Evolutionary conservation across 2,888 invertebrate species (phyloP), one percentile per base, ranked within the genome.

Genomic region (Meiosimyza decipiens): DNA sequence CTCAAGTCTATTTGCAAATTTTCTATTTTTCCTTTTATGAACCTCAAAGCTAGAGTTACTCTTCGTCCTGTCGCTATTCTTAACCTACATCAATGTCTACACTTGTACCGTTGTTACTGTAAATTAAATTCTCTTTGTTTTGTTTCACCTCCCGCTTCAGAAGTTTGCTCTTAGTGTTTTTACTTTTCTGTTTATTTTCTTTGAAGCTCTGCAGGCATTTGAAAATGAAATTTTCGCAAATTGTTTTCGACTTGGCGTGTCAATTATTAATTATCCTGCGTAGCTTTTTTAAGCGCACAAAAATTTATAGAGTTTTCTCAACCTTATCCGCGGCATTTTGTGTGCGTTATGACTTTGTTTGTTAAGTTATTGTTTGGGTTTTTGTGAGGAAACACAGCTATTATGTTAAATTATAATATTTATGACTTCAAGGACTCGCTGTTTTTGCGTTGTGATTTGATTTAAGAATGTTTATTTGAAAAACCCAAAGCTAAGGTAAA

Each of bases 11-110:
- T 40, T 7, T 40, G 1, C 6, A 40, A 40, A 40, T 40, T 4
- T 28, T 22, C 22, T 22, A 22, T 22, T 22, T 22, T 22, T 28
- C 28, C 28, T 28, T 28, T 40, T 40, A 5, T 40, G 6, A 4
- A 40, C 9, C 40, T 40, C 40, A 40, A 40, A 7, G 9, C 40
- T 1, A 40, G 40, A 9, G 40, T 40, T 7, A 9, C 40, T 40
- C 4, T 40, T 40, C 40, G 40, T 40, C 6, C 9, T 40, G 40
- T 9, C 40, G 40, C 9, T 40, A 40, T 57, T 68, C 68, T 49
- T 57, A 68, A 68, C 68, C 68, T 68, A 68, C 68, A 68, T 68
- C 68, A 68, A 68, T 49, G 59, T 57, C 67, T 57, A 18, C 50
- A n/a, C 28, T 11, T 5, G 40, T 5, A 9, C 40, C 40, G 40